These are phyloP conservation scores for Sphinx pinastri DNA, from an alignment of 2,888 invertebrate genomes.

Conservation along the genomic window DNA sequence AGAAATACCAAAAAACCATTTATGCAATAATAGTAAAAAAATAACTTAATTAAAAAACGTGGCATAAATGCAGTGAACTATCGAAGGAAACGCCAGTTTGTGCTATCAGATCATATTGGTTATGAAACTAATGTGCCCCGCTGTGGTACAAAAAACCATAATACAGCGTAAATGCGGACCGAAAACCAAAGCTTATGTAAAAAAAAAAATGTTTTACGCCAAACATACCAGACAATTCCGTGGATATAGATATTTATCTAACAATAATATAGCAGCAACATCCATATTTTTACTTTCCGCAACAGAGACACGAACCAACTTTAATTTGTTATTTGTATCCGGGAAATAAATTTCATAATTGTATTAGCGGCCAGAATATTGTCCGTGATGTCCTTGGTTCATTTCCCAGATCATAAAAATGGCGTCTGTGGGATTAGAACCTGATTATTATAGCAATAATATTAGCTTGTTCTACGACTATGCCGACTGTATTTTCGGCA, in stretches of 20 bases:
- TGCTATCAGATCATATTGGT: neutral
- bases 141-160: neutral
- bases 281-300: neutral
- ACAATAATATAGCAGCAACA: constrained; percentile 2
- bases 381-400: neutral
- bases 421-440: neutral
- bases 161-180: neutral
- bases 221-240: neutral
- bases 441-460: no score
- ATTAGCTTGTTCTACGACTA: no score
- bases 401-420: neutral
- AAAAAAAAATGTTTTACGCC: neutral
- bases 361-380: no score
- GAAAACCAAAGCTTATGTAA: neutral
- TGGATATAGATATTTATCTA: constrained; percentile 2
- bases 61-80: neutral
- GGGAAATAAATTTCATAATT: no score
- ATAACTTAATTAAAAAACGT: neutral
- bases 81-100: neutral
- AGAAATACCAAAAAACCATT: no score
- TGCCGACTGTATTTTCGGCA: no score
- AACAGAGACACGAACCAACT: neutral
- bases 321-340: neutral
- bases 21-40: no score
- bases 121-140: neutral